Evolutionary conservation across 2,113 vertebrate species (phyloP), one percentile per base, ranked within the genome.

Genomic region (cattle (Bos taurus)): DNA sequence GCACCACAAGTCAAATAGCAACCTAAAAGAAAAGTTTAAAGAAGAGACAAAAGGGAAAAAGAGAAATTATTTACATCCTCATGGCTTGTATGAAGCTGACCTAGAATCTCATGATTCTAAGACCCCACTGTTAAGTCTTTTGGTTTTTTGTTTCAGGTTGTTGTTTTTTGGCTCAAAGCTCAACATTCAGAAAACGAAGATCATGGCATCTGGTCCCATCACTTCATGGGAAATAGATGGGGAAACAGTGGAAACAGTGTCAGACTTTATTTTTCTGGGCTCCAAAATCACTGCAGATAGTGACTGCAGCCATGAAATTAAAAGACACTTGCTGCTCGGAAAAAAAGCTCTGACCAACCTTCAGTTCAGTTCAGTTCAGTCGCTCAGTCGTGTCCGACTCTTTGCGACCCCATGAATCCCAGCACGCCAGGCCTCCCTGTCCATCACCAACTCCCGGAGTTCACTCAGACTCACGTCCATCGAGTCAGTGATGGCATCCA

Each of bases 341-440:
- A 67, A 4, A 67, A 67, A 67, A 36, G 8, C 8, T 36, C 8
- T 67, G n/a, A 36, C 17, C 33, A 67, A 67, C 62, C 33, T 59
- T 59, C 57, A 59, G 57, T 59, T 59, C 23, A 26, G 57, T 59
- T 26, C 23, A 26, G 2, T 59, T 59, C 25, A 59, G 5, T 59
- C 11, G 0, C 57, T 59, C 25, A 59, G 57, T 13, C 2, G 0
- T 59, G 57, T 59, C 57, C 2, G 2, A 59, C 57, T 59, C 57
- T 59, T 28, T 28, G 57, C 0, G 11, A 59, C 57, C 25, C 57
- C 57, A 59, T 59, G 57, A 28, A 59, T 59, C 0, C 0, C 57
- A 13, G 57, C 11, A 59, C 0, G 0, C 25, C 25, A 59, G 57
- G 25, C 25, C 57, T 59, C 57, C 25, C 25, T 28, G 57, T 59